Evolutionary conservation across 2,797 vertebrate genomes (phyloP).

Genomic region (Monodelphis domestica): DNA sequence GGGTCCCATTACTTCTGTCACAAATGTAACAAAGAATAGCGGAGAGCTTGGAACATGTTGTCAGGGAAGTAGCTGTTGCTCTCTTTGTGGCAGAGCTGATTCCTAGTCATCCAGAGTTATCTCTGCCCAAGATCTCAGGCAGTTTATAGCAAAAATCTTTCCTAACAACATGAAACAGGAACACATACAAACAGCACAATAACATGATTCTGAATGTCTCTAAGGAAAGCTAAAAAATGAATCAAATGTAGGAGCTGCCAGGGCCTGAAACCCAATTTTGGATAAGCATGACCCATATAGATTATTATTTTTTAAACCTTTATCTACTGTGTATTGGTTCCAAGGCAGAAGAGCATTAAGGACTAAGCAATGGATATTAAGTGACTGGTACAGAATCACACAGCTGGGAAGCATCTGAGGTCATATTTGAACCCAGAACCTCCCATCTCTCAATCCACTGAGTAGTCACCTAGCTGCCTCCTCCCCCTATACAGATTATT

Average conservation of each 20-base stretch:
- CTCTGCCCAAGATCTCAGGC: neutral
- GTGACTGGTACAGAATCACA: no score
- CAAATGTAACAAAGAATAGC: neutral
- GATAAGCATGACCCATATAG: neutral
- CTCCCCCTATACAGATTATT: neutral
- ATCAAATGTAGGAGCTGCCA: neutral
- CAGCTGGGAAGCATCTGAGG: no score
- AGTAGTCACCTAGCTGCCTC: no score
- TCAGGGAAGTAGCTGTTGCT: neutral
- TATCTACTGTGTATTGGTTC: no score
- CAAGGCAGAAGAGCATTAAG: no score
- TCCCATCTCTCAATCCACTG: no score
- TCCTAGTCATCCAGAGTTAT: neutral
- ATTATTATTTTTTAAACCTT: no score
- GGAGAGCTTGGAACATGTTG: neutral
- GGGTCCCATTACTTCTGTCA: neutral
- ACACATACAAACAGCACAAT: neutral
- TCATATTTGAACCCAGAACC: no score
- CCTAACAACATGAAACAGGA: neutral
- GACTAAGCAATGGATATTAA: no score
- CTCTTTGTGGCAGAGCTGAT: neutral
- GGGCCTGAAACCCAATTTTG: neutral
- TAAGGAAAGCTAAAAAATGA: neutral
- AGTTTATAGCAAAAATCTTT: neutral
- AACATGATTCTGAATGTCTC: neutral